Evolutionary conservation across 2,888 invertebrate species (phyloP).

Genomic region (Lottia gigantea): DNA sequence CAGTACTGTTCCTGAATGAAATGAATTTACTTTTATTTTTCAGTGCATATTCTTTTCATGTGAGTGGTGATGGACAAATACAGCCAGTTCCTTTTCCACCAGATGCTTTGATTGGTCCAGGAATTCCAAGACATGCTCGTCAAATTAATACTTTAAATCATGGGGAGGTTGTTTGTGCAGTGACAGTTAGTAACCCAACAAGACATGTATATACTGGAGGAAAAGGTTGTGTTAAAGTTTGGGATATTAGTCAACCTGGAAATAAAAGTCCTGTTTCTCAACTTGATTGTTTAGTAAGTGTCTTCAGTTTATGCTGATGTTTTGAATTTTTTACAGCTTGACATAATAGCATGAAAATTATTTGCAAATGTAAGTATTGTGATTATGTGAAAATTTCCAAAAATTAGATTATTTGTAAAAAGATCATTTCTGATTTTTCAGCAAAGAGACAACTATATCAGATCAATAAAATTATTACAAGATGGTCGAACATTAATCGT

Average conservation of each 20-base stretch:
- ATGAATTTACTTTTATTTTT: slow-evolving; percentile 19
- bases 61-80: slow-evolving; percentile 74
- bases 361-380: too few species aligned
- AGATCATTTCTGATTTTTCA: slow-evolving; percentile 64
- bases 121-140: slow-evolving; percentile 90
- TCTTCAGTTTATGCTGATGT: not conserved
- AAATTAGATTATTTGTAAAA: too few species aligned
- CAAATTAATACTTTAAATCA: slow-evolving; percentile 91
- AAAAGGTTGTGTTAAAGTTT: slow-evolving; percentile 96
- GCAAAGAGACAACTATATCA: slow-evolving; percentile 96
- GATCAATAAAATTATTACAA: slow-evolving; percentile 91
- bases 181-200: slow-evolving; percentile 81
- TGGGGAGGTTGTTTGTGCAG: slow-evolving; percentile 97
- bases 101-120: slow-evolving; percentile 91
- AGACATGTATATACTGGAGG: slow-evolving; percentile 86
- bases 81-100: slow-evolving; percentile 93
- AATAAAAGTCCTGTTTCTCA: slow-evolving; percentile 78
- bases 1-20: too few species aligned
- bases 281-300: not conserved
- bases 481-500: slow-evolving; percentile 95
- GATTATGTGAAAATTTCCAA: too few species aligned
- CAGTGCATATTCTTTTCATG: slow-evolving; percentile 95
- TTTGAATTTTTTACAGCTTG: too few species aligned
- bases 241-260: slow-evolving; percentile 93
- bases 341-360: too few species aligned